Evolutionary conservation across 1,140 invertebrate species (phyloP), one percentile per base, ranked within the genome.

Genomic region (Bombyx mandarina): DNA sequence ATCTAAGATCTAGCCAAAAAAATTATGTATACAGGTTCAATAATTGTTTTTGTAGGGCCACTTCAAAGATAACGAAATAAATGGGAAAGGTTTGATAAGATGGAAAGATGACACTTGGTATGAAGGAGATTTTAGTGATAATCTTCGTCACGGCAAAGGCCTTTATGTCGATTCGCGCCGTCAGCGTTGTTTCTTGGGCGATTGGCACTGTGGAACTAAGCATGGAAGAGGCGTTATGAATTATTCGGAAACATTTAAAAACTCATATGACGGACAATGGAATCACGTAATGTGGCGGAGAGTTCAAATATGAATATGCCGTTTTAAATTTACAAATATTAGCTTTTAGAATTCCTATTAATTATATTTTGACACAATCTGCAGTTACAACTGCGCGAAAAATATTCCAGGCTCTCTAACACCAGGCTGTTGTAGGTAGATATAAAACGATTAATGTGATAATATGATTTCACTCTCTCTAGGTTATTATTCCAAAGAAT

Each of bases 31-130:
- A 35, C 3, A 10, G 6, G n/a, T 47, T 47, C 45, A 47, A 9
- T 10, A 1, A 47, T 10, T 57, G 47, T 60, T 58, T 26, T 64
- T 57, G 52, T 57, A 91, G 90, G 91, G 91, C 10, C 67, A 88
- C 18, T 91, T 91, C 67, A 71, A 86, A 60, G 66, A 86, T 18
- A 91, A 91, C 54, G 71, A 82, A 65, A 89, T 90, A 48, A 70
- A 77, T 52, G 91, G 90, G 1, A 85, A 77, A 69, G 91, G 91
- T 8, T 69, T 67, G 6, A 73, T 91, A 56, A 73, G 80, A 12
- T 91, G 89, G 80, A 86, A 88, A 45, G 86, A 90, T 65, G 69
- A 87, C 46, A 88, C 83, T 9, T 88, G 84, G 78, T 91, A 91
- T 61, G 81, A 89, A 65, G 91, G 91, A 0, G 81, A 90, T 22